Percentiles rank a stretch among this genome's conserved stretches.
These are phyloP conservation scores for Chrysolina americana DNA, from an alignment of 2,888 invertebrate genomes.

Conservation along the genomic window DNA sequence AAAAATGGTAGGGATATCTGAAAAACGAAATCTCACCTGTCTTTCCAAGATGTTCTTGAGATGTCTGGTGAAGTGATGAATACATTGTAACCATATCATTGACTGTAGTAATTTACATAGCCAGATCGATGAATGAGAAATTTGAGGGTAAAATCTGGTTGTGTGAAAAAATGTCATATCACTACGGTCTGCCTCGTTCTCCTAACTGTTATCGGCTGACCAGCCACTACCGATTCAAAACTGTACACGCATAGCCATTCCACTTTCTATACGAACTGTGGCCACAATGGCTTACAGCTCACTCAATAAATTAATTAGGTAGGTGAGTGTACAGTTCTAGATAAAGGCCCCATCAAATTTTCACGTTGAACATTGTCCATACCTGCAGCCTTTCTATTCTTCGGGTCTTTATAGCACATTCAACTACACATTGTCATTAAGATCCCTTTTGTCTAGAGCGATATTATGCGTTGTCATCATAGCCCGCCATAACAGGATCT, in stretches of 20 bases:
- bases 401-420: conserved; percentile 22
- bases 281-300: conserved; percentile 1
- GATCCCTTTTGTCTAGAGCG: conserved; percentile 24
- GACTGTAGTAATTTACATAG: no score
- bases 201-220: background rate
- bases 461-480: conserved; percentile 18
- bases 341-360: conserved; percentile 21
- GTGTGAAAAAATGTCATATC: background rate
- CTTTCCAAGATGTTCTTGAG: no score
- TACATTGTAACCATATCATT: no score
- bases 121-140: no score
- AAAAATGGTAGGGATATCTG: no score
- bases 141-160: no score
- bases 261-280: conserved; percentile 6
- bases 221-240: background rate
- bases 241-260: background rate
- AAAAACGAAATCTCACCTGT: no score
- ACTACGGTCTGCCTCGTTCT: background rate
- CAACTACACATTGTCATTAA: conserved; percentile 24
- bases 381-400: conserved; percentile 17
- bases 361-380: conserved; percentile 19
- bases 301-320: conserved; percentile 15
- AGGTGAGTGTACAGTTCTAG: conserved; percentile 21
- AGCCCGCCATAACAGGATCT: conserved; percentile 19
- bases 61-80: no score